Evolutionary conservation across 2,113 vertebrate genomes (phyloP).

Genomic region (Vanacampus margaritifer): DNA sequence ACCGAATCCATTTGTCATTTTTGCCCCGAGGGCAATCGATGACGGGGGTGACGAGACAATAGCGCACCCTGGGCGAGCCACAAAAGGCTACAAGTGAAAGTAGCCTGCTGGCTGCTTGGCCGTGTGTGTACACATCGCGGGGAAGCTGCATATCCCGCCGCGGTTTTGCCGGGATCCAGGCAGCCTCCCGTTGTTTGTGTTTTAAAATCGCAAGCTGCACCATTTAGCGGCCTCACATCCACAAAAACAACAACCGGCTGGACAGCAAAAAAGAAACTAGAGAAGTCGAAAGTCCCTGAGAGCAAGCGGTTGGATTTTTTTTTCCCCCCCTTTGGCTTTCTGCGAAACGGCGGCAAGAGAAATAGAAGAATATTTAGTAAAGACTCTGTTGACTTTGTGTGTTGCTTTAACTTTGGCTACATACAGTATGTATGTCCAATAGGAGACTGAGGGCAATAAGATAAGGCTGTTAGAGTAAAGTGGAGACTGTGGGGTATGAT

Average conservation of each 20-base stretch:
- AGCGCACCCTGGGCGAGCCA: slow-evolving; percentile 53
- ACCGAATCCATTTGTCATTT: slow-evolving; percentile 66
- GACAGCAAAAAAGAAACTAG: neutral
- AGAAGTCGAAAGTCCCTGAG: neutral
- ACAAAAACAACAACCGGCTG: neutral
- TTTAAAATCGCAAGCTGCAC: neutral
- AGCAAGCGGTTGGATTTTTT: neutral
- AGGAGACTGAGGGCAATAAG: too few relatives aligned
- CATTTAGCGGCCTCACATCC: neutral
- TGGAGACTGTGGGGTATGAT: too few relatives aligned
- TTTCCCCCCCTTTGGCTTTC: neutral
- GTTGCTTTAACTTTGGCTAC: too few relatives aligned
- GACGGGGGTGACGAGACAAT: slow-evolving; percentile 61
- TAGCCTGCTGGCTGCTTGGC: neutral
- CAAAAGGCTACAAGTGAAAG: neutral
- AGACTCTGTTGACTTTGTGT: too few relatives aligned
- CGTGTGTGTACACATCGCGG: neutral
- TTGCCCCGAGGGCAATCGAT: slow-evolving; percentile 64
- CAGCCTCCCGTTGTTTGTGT: neutral
- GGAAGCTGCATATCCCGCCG: neutral
- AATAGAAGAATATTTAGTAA: too few relatives aligned
- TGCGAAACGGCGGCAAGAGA: neutral
- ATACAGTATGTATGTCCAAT: too few relatives aligned
- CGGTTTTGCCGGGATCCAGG: neutral
- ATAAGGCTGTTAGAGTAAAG: too few relatives aligned